These are phyloP conservation scores for Xestia xanthographa DNA, from an alignment of 2,888 invertebrate genomes.

Conservation along the genomic window DNA sequence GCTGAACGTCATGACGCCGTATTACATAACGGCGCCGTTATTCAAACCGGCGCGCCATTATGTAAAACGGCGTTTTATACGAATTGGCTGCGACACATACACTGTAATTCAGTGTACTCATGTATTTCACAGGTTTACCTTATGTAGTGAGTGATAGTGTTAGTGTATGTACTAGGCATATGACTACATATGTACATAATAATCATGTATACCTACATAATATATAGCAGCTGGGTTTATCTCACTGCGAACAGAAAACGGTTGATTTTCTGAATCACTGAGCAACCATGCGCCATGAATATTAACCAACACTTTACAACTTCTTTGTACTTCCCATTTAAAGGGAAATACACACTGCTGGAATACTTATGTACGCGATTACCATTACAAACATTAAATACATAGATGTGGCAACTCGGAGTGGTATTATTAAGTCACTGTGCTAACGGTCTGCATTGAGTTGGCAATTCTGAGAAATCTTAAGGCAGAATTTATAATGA, in stretches of 20 bases:
- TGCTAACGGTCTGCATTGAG: neutral
- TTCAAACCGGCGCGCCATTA: too few relatives aligned
- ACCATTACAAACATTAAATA: neutral
- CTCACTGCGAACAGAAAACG: constrained; percentile 44
- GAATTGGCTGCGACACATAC: too few relatives aligned
- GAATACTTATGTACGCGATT: constrained; percentile 39
- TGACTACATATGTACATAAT: neutral
- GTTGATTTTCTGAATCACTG: constrained; percentile 60
- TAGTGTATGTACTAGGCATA: neutral
- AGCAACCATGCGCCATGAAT: constrained; percentile 54
- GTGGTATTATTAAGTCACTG: neutral
- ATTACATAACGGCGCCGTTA: too few relatives aligned
- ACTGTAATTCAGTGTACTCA: neutral
- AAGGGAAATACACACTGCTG: constrained; percentile 51
- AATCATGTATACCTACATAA: neutral
- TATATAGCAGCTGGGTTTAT: neutral
- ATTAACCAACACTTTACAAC: constrained; percentile 34
- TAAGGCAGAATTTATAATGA: neutral
- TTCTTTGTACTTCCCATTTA: constrained; percentile 56
- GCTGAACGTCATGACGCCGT: too few relatives aligned
- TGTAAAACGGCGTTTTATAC: too few relatives aligned
- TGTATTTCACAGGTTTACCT: neutral
- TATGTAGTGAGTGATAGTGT: neutral
- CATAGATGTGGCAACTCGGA: neutral
- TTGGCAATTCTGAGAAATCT: neutral